Percentiles rank a stretch among this genome's conserved stretches.
Conservation (phyloP, 2,888 invertebrate species). For the Mythimna pallens region DNA sequence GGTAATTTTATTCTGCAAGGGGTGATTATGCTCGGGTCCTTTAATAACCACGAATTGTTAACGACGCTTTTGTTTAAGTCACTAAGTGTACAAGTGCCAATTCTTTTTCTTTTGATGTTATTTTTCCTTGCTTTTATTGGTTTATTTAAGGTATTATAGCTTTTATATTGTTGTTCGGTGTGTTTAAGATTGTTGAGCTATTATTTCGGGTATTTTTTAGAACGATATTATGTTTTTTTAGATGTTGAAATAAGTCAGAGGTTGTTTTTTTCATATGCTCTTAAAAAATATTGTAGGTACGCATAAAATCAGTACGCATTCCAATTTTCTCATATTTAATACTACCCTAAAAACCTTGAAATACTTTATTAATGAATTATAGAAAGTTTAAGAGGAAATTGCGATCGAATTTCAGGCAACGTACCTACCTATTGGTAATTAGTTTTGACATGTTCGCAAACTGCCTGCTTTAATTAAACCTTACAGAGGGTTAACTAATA, state of each 20-base stretch:
- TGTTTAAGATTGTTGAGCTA: slow-evolving; percentile 15
- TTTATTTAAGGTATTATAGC: slow-evolving; percentile 28
- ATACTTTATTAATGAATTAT: slow-evolving; percentile 16
- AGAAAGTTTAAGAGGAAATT: slow-evolving; percentile 21
- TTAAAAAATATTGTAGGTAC: not conserved
- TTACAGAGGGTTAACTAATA: slow-evolving; percentile 26
- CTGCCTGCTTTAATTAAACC: slow-evolving; percentile 48
- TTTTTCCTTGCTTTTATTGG: slow-evolving; percentile 34
- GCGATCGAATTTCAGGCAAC: slow-evolving; percentile 10
- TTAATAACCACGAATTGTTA: slow-evolving; percentile 66
- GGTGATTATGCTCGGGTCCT: slow-evolving; percentile 63
- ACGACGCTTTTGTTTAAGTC: slow-evolving; percentile 61
- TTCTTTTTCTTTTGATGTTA: slow-evolving; percentile 49
- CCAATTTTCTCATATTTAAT: not conserved
- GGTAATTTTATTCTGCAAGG: slow-evolving; percentile 74
- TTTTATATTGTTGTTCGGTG: slow-evolving; percentile 16
- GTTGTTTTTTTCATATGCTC: too few relatives aligned
- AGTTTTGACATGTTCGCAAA: slow-evolving; percentile 44
- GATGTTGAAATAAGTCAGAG: not conserved
- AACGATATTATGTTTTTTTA: not conserved
- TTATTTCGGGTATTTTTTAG: slow-evolving; percentile 2
- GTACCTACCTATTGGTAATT: slow-evolving; percentile 43
- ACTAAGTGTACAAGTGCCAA: slow-evolving; percentile 57
- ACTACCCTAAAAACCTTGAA: not conserved
- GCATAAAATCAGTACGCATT: not conserved